Conservation (phyloP, 2,113 vertebrate species). For the Aplodontia rufa region DNA sequence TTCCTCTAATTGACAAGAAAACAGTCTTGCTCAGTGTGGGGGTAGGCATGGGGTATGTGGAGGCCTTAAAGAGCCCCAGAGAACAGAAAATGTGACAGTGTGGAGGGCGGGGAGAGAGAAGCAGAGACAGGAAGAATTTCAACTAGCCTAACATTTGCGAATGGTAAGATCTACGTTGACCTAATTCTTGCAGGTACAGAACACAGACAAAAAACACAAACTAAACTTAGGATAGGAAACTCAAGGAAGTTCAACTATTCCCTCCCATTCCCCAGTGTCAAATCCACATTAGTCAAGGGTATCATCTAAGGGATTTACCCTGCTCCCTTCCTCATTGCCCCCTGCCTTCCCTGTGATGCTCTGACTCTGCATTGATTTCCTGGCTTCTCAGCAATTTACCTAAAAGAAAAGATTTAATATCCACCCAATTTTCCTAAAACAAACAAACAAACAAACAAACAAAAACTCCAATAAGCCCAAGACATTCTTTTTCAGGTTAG, state of each 20-base stretch:
- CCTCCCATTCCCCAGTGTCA: neutral
- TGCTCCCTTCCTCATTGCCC: neutral
- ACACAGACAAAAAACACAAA: neutral
- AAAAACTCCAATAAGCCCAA: neutral
- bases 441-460: too few relatives aligned
- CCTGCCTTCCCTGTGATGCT: neutral
- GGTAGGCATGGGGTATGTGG: accelerated
- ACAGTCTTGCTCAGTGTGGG: accelerated
- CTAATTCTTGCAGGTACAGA: neutral
- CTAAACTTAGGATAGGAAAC: neutral
- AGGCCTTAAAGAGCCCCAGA: neutral
- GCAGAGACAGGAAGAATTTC: neutral
- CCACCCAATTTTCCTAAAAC: neutral
- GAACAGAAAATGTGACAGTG: neutral
- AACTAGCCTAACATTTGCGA: neutral
- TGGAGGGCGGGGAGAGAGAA: neutral
- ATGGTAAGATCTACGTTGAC: neutral
- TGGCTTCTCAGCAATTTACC: neutral
- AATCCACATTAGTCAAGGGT: accelerated
- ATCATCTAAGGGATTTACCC: neutral
- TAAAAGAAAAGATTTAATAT: neutral
- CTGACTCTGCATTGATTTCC: neutral
- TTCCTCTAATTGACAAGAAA: neutral
- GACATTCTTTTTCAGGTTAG: neutral
- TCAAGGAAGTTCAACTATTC: neutral